These are phyloP conservation scores for Aethes cnicana DNA, from an alignment of 2,888 invertebrate genomes.

Conservation along the genomic window DNA sequence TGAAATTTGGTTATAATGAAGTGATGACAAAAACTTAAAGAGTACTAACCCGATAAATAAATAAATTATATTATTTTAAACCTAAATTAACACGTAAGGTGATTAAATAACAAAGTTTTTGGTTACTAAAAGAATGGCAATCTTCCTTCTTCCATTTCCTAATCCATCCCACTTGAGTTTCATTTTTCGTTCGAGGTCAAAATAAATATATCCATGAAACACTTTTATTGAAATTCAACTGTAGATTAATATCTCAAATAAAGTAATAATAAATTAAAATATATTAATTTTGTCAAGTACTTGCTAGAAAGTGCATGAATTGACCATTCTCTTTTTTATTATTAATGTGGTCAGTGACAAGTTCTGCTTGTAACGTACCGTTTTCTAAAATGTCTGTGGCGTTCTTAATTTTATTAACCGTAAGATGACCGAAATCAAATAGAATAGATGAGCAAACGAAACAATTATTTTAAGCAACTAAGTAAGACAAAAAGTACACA, in stretches of 20 bases:
- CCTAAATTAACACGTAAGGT: slow-evolving; percentile 4
- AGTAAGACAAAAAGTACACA: no score
- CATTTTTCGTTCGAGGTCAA: slow-evolving; percentile 4
- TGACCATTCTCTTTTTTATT: background rate
- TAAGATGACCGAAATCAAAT: background rate
- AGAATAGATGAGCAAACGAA: no score
- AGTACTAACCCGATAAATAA: slow-evolving; percentile 48
- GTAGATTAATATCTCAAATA: background rate
- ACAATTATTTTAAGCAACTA: no score
- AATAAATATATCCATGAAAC: slow-evolving; percentile 1
- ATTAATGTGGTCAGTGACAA: background rate
- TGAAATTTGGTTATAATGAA: slow-evolving; percentile 71
- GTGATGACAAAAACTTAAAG: slow-evolving; percentile 43
- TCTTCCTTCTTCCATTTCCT: slow-evolving; percentile 58
- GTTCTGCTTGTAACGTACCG: slow-evolving; percentile 7
- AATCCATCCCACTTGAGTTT: slow-evolving; percentile 34
- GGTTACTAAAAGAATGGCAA: slow-evolving; percentile 68
- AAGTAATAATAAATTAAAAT: background rate
- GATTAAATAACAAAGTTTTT: slow-evolving; percentile 34
- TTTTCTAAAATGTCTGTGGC: background rate
- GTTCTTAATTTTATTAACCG: background rate
- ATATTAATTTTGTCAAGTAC: background rate
- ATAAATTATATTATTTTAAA: slow-evolving; percentile 13
- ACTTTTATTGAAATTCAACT: background rate
- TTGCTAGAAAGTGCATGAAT: background rate